Evolutionary conservation across 92 coral and sea anemone genomes (phyloP), one percentile per base, ranked within the genome.

Genomic region (Pocillopora grandis): DNA sequence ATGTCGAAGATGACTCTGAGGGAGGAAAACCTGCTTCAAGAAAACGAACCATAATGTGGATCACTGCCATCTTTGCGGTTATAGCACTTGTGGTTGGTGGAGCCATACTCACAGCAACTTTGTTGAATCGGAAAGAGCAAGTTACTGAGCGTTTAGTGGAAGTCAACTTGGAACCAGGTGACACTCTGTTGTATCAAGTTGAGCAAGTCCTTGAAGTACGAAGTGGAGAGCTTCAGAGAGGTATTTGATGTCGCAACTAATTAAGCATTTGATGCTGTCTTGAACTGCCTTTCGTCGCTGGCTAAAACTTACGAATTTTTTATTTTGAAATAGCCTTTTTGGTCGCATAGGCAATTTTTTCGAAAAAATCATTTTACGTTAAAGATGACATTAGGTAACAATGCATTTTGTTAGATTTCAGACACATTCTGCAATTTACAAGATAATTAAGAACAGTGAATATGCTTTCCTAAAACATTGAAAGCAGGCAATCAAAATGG

Each of bases 131-230:
- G 55, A 79, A 36, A 79, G 37, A 79, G 71, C 58, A 48, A 58
- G 10, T 5, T 11, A 65, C 84, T 12, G 62, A 16, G 27, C 84
- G 84, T 75, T 62, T 79, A 58, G 84, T 79, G 11, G 84, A 79
- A 79, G 84, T 79, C 13, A 79, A 79, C 56, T 49, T 79, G 65
- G 84, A 79, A 10, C 55, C 58, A 36, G 84, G 75, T 71, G 84
- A 79, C n/a, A 62, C 66, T 7, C 48, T 65, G 62, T 5, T 65
- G 20, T 79, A 79, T 71, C 84, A 79, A 59, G 84, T 79, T 11
- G 84, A 79, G 62, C 84, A 79, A 62, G n/a, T 11, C 55, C 84
- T 79, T 65, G 84, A 79, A 79, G 75, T 79, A 65, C 84, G 62
- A 55, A 58, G 84, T 21, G 84, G 84, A 42, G 52, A 42, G 52